Percentiles rank a stretch among this genome's conserved stretches.
These are phyloP conservation scores for Nasonia oneida DNA, from an alignment of 2,888 invertebrate genomes.

Conservation along the genomic window DNA sequence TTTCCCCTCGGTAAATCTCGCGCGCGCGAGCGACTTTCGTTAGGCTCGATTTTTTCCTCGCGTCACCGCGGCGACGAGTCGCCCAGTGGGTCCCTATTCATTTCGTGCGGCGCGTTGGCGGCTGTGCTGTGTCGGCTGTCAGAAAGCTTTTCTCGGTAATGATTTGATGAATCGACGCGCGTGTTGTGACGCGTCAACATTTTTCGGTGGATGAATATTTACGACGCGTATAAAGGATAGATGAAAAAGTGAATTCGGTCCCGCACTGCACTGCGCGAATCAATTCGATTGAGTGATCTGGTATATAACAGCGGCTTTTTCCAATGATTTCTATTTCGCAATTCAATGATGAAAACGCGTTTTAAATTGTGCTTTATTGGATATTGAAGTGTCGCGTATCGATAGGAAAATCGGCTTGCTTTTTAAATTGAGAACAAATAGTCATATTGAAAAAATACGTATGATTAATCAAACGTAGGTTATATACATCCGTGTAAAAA, in stretches of 20 bases:
- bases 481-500: no score
- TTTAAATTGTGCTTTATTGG: no score
- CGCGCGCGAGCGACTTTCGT: slow-evolving; percentile 39
- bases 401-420: no score
- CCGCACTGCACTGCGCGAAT: neutral
- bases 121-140: neutral
- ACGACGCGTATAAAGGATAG: neutral
- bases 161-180: neutral
- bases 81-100: neutral
- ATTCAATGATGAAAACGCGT: no score
- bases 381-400: no score
- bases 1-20: slow-evolving; percentile 51
- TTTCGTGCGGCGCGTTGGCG: neutral
- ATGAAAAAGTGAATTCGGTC: neutral
- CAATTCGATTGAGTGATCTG: neutral
- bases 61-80: neutral
- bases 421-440: no score
- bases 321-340: neutral
- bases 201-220: neutral
- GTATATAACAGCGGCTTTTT: neutral
- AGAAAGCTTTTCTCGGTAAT: slow-evolving; percentile 9
- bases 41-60: slow-evolving; percentile 36
- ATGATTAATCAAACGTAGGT: no score
- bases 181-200: neutral
- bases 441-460: no score